Evolutionary conservation across 2,888 invertebrate genomes (phyloP).

Genomic region (Drosophila mimica): DNA sequence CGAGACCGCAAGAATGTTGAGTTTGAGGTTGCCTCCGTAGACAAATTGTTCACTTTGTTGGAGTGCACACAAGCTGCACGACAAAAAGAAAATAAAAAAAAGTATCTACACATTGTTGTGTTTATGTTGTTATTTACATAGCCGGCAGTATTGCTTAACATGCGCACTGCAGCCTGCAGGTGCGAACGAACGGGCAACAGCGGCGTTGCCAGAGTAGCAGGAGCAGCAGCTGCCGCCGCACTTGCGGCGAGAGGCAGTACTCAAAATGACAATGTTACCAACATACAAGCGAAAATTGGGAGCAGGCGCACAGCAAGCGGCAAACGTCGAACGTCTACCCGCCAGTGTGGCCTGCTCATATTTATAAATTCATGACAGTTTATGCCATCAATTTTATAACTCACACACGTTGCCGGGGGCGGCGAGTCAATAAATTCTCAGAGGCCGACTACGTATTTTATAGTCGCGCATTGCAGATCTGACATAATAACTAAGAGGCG

Average conservation of each 20-base stretch:
- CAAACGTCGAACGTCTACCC: neutral
- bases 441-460: constrained; percentile 79
- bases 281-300: constrained; percentile 78
- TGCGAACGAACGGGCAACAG: constrained; percentile 46
- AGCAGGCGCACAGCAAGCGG: constrained; percentile 65
- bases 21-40: constrained; percentile 37
- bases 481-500: constrained; percentile 83
- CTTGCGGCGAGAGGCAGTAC: constrained; percentile 42
- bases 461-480: constrained; percentile 83
- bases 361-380: constrained; percentile 75
- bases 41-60: constrained; percentile 20
- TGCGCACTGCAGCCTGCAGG: constrained; percentile 39
- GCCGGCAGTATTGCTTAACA: constrained; percentile 37
- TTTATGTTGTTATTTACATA: constrained; percentile 12
- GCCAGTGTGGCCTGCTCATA: constrained; percentile 46
- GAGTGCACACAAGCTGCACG: constrained; percentile 15
- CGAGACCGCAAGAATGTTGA: constrained; percentile 51
- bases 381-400: constrained; percentile 81
- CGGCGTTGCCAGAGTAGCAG: constrained; percentile 72
- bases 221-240: constrained; percentile 24
- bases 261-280: constrained; percentile 79
- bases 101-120: neutral
- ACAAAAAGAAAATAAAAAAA: neutral
- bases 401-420: constrained; percentile 73
- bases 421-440: constrained; percentile 82